Evolutionary conservation across 2,888 invertebrate genomes (phyloP).

Genomic region (Latheticus oryzae): DNA sequence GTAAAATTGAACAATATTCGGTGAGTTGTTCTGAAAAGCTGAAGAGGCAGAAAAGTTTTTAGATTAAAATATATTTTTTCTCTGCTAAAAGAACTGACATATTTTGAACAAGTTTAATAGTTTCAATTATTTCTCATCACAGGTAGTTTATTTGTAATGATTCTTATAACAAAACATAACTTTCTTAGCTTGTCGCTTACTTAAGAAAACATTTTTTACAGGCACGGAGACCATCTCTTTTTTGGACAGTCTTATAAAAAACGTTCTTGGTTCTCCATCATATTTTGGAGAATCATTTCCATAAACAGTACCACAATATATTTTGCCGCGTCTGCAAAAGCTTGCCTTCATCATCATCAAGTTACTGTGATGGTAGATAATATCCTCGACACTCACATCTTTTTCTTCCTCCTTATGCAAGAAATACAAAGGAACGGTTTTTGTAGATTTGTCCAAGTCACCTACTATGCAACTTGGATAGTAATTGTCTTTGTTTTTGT

Average conservation of each 20-base stretch:
- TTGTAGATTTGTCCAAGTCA: slow-evolving; percentile 5
- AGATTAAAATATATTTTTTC: no score
- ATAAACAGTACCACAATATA: slow-evolving; percentile 25
- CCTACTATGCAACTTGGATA: slow-evolving; percentile 25
- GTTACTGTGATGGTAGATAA: slow-evolving; percentile 44
- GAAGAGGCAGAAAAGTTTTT: no score
- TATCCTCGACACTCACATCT: slow-evolving; percentile 32
- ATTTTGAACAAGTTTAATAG: no score
- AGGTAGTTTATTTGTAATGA: no score
- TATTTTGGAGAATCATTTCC: slow-evolving; percentile 41
- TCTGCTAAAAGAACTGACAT: no score
- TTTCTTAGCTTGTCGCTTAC: slow-evolving; percentile 14
- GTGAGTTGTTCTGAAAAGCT: no score
- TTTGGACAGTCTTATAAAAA: slow-evolving; percentile 22
- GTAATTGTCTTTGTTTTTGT: slow-evolving; percentile 6
- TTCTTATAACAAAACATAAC: no score
- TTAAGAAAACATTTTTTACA: slow-evolving; percentile 24
- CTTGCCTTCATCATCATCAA: slow-evolving; percentile 35
- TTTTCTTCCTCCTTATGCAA: slow-evolving; percentile 34
- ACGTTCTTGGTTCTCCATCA: slow-evolving; percentile 24
- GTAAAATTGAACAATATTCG: no score
- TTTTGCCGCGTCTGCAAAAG: slow-evolving; percentile 17
- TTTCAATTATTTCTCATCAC: no score
- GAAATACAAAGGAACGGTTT: slow-evolving; percentile 33
- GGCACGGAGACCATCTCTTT: slow-evolving; percentile 21